phyloP scores from a whole-genome alignment of 2,113 vertebrate species.

The Zapus hudsonius region DNA sequence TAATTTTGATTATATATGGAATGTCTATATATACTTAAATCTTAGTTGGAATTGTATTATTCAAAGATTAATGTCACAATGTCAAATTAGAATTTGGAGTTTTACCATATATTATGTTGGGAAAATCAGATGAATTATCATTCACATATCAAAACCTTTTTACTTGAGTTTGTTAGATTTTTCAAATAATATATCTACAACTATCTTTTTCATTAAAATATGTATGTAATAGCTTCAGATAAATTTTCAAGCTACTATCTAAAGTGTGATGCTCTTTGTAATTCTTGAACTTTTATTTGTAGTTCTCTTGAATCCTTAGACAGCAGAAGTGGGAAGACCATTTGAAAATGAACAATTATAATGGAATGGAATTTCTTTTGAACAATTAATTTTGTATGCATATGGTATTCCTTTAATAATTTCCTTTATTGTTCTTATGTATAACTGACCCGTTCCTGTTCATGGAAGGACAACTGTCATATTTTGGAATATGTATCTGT shows the following conservation, averaged over 20 bases:
- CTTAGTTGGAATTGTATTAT: conserved; percentile 2
- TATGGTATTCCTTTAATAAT: not conserved
- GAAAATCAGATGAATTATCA: not conserved
- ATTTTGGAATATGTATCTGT: too few species aligned
- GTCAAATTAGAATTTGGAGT: conserved; percentile 25
- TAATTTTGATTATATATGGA: not conserved
- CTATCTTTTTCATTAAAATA: too few species aligned
- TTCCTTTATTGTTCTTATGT: not conserved
- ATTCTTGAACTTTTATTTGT: not conserved
- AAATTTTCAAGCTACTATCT: conserved; percentile 23
- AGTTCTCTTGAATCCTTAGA: conserved; percentile 3
- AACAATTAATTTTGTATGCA: not conserved
- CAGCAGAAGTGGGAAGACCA: not conserved
- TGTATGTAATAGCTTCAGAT: too few species aligned
- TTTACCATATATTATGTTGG: not conserved
- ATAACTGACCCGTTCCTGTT: too few species aligned
- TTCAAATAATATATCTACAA: too few species aligned
- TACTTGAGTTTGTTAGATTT: not conserved
- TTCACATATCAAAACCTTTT: too few species aligned
- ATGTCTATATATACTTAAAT: not conserved
- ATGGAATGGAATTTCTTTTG: not conserved
- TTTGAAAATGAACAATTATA: not conserved
- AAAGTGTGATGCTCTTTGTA: conserved; percentile 17
- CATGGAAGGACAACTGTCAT: too few species aligned
- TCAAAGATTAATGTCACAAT: not conserved